Evolutionary conservation across 2,113 vertebrate genomes (phyloP), one percentile per base, ranked within the genome.

Genomic region (Pomatorhinus ruficollis): DNA sequence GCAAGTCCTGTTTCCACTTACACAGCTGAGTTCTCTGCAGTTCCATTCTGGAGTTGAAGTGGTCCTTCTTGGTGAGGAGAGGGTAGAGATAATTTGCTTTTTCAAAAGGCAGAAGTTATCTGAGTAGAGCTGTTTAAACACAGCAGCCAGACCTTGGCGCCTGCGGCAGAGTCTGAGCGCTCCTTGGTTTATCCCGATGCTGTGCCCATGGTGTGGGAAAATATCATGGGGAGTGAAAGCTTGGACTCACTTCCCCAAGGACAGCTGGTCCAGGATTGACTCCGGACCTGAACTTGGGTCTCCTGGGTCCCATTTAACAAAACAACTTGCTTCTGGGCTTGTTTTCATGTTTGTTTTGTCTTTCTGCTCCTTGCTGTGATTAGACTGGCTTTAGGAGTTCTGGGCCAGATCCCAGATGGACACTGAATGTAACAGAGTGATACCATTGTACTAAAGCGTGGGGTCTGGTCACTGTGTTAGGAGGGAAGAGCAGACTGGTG

Each of bases 261-360:
- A 71, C 71, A 69, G 61, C 91, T 72, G 70, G 30, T 82, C 69
- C 63, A 35, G 85, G 81, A 47, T 68, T 79, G 72, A 84, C 82
- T 87, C 70, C 0, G 4, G 86, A 91, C 82, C 54, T 66, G 61
- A 83, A 89, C 70, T 71, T 64, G 40, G 15, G 61, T 95, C 91
- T 89, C 96, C 54, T 74, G 92, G 71, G 90, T 84, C 74, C 47
- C 25, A 27, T 44, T 87, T 93, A 94, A 66, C 45, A 86, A 95
- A 95, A 80, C 87, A 95, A 10, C 12, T 27, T 37, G 39, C 64
- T 69, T 88, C 90, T 93, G 69, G 59, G 74, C 56, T 93, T 83
- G 31, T 81, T 94, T 83, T 66, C 7, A 2, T 82, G 33, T 91
- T 88, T 90, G 49, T 85, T 93, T 95, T 93, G 76, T 78, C 49